Evolutionary conservation across 37 sponge, comb jelly and placozoan species (phyloP), one percentile per base, ranked within the genome.

Genomic region (Tethya wilhelma): DNA sequence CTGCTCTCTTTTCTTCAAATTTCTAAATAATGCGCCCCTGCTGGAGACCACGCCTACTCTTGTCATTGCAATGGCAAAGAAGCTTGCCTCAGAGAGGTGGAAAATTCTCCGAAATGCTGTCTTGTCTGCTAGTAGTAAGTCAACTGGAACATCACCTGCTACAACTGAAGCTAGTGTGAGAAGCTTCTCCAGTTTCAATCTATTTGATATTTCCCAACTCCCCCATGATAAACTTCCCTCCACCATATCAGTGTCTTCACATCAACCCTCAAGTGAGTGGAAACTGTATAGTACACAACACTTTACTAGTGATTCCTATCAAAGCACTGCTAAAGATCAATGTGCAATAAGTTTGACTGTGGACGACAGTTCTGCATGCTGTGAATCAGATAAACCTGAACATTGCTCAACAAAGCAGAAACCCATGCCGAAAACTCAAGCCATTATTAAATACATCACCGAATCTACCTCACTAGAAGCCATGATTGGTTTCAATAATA

Each of bases 401-500:
- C n/a, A n/a, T n/a, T n/a, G n/a, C n/a, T n/a, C n/a, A n/a, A n/a
- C n/a, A n/a, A n/a, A n/a, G n/a, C n/a, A n/a, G n/a, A n/a, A n/a
- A n/a, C n/a, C n/a, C n/a, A n/a, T n/a, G n/a, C n/a, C n/a, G 30
- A 33, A 37, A 36, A 38, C 67, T 34, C 20, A 5, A 45, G 67
- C 55, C 0, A 57, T 69, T 5, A 38, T 80, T 0, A 56, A 38
- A n/a, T 8, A 42, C 36, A 38, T 67, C n/a, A 7, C 72, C 29
- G 63, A 58, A 29, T 60, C 28, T 0, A 0, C 62, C 2, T 88
- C 83, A 1, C 68, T 81, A 14, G 65, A 76, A 14, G 63, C 68
- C 26, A 39, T 91, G 56, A 30, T 64, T 12, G 93, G 93, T 0
- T 89, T 89, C 65, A 89, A 93, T 58, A 93, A 93, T 63, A 93